These are phyloP conservation scores for Meloidogyne chitwoodi DNA, from an alignment of 1,140 invertebrate species.

Conservation along the genomic window DNA sequence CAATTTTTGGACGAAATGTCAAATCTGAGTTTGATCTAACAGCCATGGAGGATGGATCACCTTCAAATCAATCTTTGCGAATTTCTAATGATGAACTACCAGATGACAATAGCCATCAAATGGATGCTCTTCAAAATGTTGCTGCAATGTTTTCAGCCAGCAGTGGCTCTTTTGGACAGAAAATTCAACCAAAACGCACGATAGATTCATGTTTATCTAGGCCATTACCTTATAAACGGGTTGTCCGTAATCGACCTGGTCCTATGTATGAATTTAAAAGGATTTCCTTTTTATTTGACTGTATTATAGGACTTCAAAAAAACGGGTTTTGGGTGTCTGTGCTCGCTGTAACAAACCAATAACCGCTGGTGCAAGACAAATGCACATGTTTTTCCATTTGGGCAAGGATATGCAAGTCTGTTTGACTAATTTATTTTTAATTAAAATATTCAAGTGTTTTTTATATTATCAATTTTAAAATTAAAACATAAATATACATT, in stretches of 20 bases:
- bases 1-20: conserved; percentile 29
- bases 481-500: conserved; percentile 8
- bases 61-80: not conserved
- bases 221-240: not conserved
- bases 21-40: conserved; percentile 33
- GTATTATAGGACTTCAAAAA: conserved; percentile 43
- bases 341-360: conserved; percentile 53
- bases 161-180: not conserved
- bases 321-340: conserved; percentile 55
- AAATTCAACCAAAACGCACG: not conserved
- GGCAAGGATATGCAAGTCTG: conserved; percentile 54
- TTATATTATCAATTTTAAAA: conserved; percentile 18
- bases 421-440: no score
- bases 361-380: conserved; percentile 57
- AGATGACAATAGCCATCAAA: conserved; percentile 14
- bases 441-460: no score
- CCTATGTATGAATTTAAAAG: not conserved
- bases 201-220: not conserved
- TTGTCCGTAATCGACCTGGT: conserved; percentile 16
- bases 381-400: conserved; percentile 60
- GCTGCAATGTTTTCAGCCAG: conserved; percentile 26
- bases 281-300: not conserved
- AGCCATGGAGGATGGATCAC: not conserved
- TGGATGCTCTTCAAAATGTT: conserved; percentile 30
- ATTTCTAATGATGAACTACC: not conserved